Percentiles rank a stretch among this genome's conserved stretches.
These are phyloP conservation scores for Theristicus caerulescens DNA, from an alignment of 2,113 vertebrate genomes.

Conservation along the genomic window DNA sequence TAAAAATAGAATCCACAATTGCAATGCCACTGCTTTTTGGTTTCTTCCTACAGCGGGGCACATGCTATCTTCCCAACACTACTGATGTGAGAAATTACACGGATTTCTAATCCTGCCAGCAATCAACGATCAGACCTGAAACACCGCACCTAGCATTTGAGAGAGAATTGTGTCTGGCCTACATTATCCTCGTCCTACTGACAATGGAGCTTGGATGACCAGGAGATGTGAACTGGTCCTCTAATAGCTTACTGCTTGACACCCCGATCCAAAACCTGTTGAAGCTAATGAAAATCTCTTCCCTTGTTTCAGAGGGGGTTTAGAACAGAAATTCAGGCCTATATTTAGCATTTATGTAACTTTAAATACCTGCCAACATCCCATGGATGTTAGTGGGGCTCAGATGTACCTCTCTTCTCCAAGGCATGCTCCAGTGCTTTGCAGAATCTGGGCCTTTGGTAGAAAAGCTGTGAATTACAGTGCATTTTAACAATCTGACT, in stretches of 20 bases:
- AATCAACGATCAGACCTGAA: not conserved
- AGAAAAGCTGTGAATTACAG: not conserved
- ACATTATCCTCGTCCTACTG: not conserved
- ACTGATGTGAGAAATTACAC: accelerated
- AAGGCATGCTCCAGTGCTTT: not conserved
- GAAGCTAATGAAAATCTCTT: not conserved
- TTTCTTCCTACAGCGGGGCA: not conserved
- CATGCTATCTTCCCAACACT: accelerated
- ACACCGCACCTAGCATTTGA: not conserved
- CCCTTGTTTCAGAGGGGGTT: not conserved
- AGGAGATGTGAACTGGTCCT: not conserved
- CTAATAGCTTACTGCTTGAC: not conserved
- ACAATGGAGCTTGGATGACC: not conserved
- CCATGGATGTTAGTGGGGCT: not conserved
- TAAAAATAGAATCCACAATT: conserved; percentile 21
- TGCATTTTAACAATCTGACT: not conserved
- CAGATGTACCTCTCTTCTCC: not conserved
- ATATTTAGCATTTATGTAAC: not conserved
- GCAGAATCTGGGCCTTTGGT: not conserved
- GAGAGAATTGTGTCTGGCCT: not conserved
- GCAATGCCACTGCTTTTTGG: not conserved
- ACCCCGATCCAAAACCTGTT: not conserved
- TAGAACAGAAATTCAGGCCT: not conserved
- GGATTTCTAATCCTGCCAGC: not conserved
- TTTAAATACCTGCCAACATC: not conserved